Evolutionary conservation across 2,888 invertebrate species (phyloP), one percentile per base, ranked within the genome.

Genomic region (Candidula unifasciata): DNA sequence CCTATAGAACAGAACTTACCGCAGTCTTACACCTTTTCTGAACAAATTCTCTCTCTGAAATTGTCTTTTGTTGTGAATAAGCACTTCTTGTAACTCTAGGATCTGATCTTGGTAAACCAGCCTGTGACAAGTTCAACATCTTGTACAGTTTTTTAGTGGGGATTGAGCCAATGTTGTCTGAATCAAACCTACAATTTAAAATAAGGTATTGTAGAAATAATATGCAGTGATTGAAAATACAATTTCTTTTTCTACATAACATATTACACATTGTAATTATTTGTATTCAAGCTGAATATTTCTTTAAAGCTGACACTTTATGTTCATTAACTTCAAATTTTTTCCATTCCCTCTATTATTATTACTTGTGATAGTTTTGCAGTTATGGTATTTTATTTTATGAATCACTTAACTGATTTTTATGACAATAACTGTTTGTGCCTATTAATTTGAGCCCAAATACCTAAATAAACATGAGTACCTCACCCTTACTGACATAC

Each of bases 21-120:
- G 71, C 83, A 71, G 83, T 84, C 64, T 84, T 80, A 37, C 83
- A 79, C 2, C 79, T 33, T 37, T 84, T 84, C 79, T 84, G 78
- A 2, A 52, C 44, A 24, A 73, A 44, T 16, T 66, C 57, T 10
- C 60, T 71, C 16, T 33, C 71, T 13, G 71, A 33, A 13, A 8
- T n/a, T 21, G 82, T 16, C 44, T 35, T 82, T 78, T 52, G 35
- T 3, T 35, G 35, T 69, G 77, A 68, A 35, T 52, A 78, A 13
- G 83, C 83, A 79, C 83, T 84, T 16, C 71, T 54, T 5, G 52
- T 27, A 35, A 37, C 30, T 52, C 79, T 60, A 10, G 71, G 57
- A 24, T 84, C 80, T 52, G 80, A 35, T 35, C 52, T 80, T 24
- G 84, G 76, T 44, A 80, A 66, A 3, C 84, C 84, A 37, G 74